Evolutionary conservation across 2,797 vertebrate genomes (phyloP).

Genomic region (Erpetoichthys calabaricus): DNA sequence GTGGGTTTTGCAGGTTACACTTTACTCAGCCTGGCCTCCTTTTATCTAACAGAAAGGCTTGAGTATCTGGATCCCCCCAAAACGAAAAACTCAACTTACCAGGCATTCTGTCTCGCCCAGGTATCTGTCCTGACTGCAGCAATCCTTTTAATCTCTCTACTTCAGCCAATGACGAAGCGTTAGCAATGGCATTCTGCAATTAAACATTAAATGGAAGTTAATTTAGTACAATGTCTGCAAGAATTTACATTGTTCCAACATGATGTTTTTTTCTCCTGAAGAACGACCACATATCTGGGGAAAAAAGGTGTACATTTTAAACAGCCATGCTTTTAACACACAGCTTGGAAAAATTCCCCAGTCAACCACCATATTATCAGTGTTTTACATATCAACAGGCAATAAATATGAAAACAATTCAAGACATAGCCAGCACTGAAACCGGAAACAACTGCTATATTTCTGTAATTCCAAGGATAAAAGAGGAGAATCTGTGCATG

Average conservation of each 20-base stretch:
- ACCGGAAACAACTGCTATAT: too few species aligned
- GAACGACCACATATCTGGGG: neutral
- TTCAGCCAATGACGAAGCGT: conserved; percentile 81
- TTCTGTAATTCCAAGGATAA: too few species aligned
- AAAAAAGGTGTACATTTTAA: too few species aligned
- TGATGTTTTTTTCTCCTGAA: neutral
- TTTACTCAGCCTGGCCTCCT: too few species aligned
- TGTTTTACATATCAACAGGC: too few species aligned
- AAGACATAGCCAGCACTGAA: too few species aligned
- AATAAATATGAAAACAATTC: too few species aligned
- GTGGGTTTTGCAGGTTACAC: too few species aligned
- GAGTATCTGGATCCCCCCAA: too few species aligned
- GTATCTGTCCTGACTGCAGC: conserved; percentile 87
- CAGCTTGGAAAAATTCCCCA: neutral
- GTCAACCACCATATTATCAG: too few species aligned
- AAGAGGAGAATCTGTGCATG: too few species aligned
- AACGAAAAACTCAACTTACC: conserved; percentile 25
- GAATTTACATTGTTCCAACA: neutral
- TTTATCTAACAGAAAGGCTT: too few species aligned
- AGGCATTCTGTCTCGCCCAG: conserved; percentile 64
- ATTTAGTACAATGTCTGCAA: neutral
- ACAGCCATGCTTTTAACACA: neutral
- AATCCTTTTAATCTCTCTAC: conserved; percentile 85
- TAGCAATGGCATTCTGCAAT: conserved; percentile 76
- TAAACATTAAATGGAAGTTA: neutral